Evolutionary conservation across 2,888 invertebrate species (phyloP).

Genomic region (Ochropacha duplaris): DNA sequence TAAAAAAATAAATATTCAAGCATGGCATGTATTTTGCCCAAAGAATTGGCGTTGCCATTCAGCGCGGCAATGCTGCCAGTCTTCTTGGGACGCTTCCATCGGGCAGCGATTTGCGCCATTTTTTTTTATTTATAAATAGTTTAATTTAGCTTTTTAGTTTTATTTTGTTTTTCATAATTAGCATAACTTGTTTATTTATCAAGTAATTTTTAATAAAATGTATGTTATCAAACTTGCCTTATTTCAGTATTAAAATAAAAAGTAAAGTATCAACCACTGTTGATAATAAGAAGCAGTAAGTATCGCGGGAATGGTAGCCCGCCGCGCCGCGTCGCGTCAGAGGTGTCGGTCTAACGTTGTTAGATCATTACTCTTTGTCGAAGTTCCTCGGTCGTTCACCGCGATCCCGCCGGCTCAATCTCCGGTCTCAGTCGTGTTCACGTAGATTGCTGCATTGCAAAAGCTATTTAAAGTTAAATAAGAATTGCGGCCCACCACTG

Average conservation of each 20-base stretch:
- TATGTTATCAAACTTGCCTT: neutral
- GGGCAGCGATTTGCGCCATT: no score
- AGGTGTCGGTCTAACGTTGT: slow-evolving; percentile 37
- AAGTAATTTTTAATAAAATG: neutral
- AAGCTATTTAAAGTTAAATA: slow-evolving; percentile 64
- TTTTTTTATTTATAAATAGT: neutral
- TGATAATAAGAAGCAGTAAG: neutral
- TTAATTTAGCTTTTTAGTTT: neutral
- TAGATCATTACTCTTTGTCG: slow-evolving; percentile 64
- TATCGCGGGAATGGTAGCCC: slow-evolving; percentile 4
- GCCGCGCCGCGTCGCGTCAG: slow-evolving; percentile 8
- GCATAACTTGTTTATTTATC: no score
- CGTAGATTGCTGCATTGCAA: slow-evolving; percentile 45
- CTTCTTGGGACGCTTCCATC: no score
- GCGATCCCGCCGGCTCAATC: slow-evolving; percentile 49
- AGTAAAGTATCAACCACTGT: neutral
- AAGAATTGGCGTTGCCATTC: no score
- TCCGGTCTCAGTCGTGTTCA: slow-evolving; percentile 42
- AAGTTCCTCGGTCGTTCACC: slow-evolving; percentile 49
- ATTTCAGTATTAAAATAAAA: neutral
- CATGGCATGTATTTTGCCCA: no score
- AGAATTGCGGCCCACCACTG: slow-evolving; percentile 35
- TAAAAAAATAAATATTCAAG: no score
- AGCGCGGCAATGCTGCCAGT: no score
- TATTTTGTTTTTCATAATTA: no score